Conservation (phyloP, 2,888 invertebrate genomes). For the Nomada fabriciana region DNA sequence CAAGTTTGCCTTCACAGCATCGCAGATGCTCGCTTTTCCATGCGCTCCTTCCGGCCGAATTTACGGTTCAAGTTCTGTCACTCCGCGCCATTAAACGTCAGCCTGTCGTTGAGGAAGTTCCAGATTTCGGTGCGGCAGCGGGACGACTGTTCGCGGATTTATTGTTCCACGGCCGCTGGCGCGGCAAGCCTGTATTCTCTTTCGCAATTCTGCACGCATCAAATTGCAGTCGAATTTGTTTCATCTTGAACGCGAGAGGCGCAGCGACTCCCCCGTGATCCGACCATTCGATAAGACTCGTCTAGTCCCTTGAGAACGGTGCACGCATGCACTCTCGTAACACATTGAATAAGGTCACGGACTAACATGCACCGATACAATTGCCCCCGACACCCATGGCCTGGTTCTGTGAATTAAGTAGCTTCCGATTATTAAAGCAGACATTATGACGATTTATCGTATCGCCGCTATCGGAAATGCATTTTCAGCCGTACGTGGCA, state of each 20-base stretch:
- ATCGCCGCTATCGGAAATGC: conserved; percentile 37
- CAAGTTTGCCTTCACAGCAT: conserved; percentile 33
- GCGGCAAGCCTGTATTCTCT: not conserved
- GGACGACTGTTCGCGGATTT: conserved; percentile 25
- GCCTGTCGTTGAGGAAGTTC: conserved; percentile 22
- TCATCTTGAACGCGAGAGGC: not conserved
- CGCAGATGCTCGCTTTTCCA: conserved; percentile 38
- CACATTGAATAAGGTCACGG: conserved; percentile 52
- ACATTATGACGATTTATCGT: conserved; percentile 48
- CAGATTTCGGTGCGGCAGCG: conserved; percentile 6
- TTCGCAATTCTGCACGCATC: too few relatives aligned
- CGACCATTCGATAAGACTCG: not conserved
- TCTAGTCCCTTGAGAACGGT: conserved; percentile 15
- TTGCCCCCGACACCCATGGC: conserved; percentile 55
- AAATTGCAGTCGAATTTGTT: too few relatives aligned
- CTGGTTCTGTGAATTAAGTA: conserved; percentile 58
- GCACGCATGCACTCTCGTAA: conserved; percentile 22
- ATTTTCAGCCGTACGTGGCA: conserved; percentile 4
- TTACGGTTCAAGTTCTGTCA: conserved; percentile 44
- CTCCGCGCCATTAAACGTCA: conserved; percentile 40
- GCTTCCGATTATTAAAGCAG: conserved; percentile 59
- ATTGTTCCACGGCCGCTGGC: not conserved
- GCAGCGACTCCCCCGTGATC: conserved; percentile 14
- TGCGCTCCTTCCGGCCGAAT: conserved; percentile 40
- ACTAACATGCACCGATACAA: conserved; percentile 49